These are phyloP conservation scores for Melanotaenia pygmaea DNA, from an alignment of 2,797 vertebrate genomes.

Conservation along the genomic window DNA sequence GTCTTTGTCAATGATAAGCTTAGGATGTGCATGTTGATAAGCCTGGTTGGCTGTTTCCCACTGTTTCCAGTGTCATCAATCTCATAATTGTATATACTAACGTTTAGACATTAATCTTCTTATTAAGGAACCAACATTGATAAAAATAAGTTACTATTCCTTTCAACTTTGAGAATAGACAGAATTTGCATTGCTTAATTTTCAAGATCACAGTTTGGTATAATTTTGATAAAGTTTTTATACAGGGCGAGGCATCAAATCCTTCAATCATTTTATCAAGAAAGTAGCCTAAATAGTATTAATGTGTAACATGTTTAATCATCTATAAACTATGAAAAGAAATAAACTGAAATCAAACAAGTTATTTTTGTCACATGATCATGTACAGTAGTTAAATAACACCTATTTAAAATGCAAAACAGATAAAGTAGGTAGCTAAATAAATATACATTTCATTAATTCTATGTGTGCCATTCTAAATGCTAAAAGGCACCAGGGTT, in stretches of 20 bases:
- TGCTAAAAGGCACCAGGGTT: conserved; percentile 61
- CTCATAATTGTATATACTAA: not conserved
- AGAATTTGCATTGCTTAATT: conserved; percentile 10
- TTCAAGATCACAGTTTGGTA: conserved; percentile 30
- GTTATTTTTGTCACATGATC: conserved; percentile 41
- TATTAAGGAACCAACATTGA: not conserved
- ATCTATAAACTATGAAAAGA: conserved; percentile 31
- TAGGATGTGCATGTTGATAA: not conserved
- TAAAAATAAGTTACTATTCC: not conserved
- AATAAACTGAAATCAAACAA: conserved; percentile 31
- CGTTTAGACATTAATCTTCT: not conserved
- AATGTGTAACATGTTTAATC: conserved; percentile 11
- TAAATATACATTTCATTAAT: conserved; percentile 70
- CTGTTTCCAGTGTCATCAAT: not conserved
- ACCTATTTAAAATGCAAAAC: conserved; percentile 62
- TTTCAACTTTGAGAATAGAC: not conserved
- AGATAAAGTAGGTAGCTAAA: conserved; percentile 64
- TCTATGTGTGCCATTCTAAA: conserved; percentile 42
- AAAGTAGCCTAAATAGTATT: conserved; percentile 20
- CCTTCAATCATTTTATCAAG: conserved; percentile 29
- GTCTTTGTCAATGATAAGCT: too few species aligned
- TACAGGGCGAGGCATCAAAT: conserved; percentile 16
- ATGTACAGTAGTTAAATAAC: conserved; percentile 67
- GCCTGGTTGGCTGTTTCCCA: not conserved
- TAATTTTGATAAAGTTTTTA: conserved; percentile 30